Base-by-base conservation (phyloP, 2,888 invertebrate genomes). In the Drosophila prolongata region DNA sequence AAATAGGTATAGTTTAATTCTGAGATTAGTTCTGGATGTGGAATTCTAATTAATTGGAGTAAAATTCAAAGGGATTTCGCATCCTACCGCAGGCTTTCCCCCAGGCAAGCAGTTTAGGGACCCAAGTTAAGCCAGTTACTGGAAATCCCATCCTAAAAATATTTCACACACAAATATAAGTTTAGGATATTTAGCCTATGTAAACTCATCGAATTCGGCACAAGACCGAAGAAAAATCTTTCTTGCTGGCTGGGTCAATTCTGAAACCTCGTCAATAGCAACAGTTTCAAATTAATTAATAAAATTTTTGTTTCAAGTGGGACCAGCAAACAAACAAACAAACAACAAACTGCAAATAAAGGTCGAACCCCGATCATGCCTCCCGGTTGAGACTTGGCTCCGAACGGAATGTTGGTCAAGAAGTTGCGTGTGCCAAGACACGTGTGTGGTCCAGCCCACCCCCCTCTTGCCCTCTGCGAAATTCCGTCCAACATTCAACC, bases 281-380 rank as follows among this genome's bases (percentile, higher is more conserved):
- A 67, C 59, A 38, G 79, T 75, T 75, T 74, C 55, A 83, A 86
- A 79, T 75, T 86, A 86, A 84, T 84, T 84, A 86, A 80, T 73
- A 79, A 80, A 75, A 79, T 84, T 69, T 83, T 72, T 71, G 54
- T 57, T 53, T 42, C 68, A 70, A 57, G 52, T 62, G 55, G 50
- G 68, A 61, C 58, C 65, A 71, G 60, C 53, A 42, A 34, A 24
- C 59, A 74, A 66, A 66, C 59, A 74, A 68, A 61, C 59, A 62
- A 72, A 76, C 61, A 55, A 30, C 34, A 49, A 72, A 64, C 55
- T 35, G 46, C 64, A 82, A 81, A 79, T 74, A 72, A 27, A 64
- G 35, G 64, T 64, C 46, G 50, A 38, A 62, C 40, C 50, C 37
- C 16, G 37, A 16, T 10, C 47, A 42, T 42, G 68, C 53, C 68